phyloP scores from a whole-genome alignment of 2,888 invertebrate species.

The Amphipoea lucens region DNA sequence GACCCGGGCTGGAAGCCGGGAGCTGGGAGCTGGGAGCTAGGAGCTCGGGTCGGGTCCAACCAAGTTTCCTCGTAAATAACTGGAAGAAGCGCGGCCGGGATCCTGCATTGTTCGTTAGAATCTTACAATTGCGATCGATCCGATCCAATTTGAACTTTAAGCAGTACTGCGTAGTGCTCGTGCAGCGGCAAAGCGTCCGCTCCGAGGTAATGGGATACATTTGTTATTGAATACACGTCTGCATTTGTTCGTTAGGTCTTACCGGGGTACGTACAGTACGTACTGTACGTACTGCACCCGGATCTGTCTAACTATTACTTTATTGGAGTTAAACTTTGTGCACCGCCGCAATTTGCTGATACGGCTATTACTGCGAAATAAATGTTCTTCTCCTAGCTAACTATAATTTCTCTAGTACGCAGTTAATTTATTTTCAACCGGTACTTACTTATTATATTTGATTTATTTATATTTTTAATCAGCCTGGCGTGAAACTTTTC shows the following conservation, averaged over 20 bases:
- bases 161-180: constrained; percentile 12
- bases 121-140: constrained; percentile 58
- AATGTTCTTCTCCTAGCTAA: not conserved
- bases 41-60: constrained; percentile 42
- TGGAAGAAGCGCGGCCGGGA: constrained; percentile 47
- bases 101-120: constrained; percentile 62
- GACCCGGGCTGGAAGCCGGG: constrained; percentile 6
- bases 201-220: constrained; percentile 60
- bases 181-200: constrained; percentile 20
- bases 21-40: constrained; percentile 21
- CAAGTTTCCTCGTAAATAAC: constrained; percentile 68
- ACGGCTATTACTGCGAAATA: constrained; percentile 23
- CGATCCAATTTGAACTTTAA: constrained; percentile 65
- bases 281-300: constrained; percentile 23
- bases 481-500: not conserved
- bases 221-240: constrained; percentile 69
- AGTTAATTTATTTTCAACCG: not conserved
- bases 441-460: not conserved
- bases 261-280: constrained; percentile 19
- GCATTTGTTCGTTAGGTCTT: constrained; percentile 62
- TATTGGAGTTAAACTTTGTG: constrained; percentile 53
- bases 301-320: constrained; percentile 51
- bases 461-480: constrained; percentile 3
- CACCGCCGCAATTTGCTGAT: constrained; percentile 34
- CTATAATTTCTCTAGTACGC: not conserved